Evolutionary conservation across 2,888 invertebrate species (phyloP), one percentile per base, ranked within the genome.

Genomic region (Alcis repandata): DNA sequence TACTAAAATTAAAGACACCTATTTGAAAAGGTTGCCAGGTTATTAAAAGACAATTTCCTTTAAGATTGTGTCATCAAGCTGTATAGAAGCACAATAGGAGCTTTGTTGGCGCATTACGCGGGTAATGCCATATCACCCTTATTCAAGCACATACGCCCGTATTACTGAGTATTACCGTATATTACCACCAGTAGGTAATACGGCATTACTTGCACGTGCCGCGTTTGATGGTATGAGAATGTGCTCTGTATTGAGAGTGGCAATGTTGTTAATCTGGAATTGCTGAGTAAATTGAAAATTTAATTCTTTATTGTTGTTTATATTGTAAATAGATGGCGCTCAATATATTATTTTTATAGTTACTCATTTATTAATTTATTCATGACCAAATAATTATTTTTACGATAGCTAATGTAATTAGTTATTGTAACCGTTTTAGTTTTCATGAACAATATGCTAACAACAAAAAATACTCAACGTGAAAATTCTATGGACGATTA

Each of bases 161-260:
- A 54, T 27, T 27, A 46, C 46, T 10, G 17, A 19, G 38, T 52
- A 52, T 52, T 52, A 49, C 33, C 54, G 63, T 58, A 63, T 52
- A 43, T 63, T 51, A 57, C 56, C 56, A 49, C 19, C 43, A 40
- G 33, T 43, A 19, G 17, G 17, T 27, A 19, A 40, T 54, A 46
- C 43, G 56, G 66, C 54, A 65, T 71, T 63, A 69, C 57, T 49
- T 41, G 60, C 69, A 68, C 67, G 63, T 69, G 67, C 60, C 33
- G 20, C 54, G 38, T 41, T 20, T 19, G 36, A 38, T 62, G 64
- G 46, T 58, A 59, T 45, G 51, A 60, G 65, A 68, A 64, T 11
- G 19, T 67, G 68, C 62, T 65, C 58, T 57, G 51, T 57, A 66
- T 59, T 49, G 41, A 57, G 27, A 52, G 46, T 36, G 9, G 62